Base-by-base conservation (phyloP, 2,888 invertebrate species). In the Labia minor region DNA sequence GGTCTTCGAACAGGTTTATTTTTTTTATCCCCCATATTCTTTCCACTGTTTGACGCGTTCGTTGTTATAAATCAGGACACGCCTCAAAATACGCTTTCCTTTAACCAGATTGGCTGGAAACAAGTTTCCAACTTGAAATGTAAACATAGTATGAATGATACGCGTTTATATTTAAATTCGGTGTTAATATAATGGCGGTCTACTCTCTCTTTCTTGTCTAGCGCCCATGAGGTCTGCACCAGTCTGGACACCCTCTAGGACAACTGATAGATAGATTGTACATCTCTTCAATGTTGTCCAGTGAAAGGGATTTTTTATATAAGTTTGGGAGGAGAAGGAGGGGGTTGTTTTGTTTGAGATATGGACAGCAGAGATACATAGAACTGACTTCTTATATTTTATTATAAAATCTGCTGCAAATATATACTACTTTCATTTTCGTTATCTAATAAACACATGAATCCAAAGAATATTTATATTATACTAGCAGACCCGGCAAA, bases 91-190 rank as follows among this genome's bases (percentile, higher is more conserved):
- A 49, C 8, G 14, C 6, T 49, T 49, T 49, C 49, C 49, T 49
- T 49, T 14, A 26, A 26, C 4, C 26, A 26, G 26, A 26, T 26
- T 26, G 26, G 26, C 26, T 26, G 26, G 26, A 26, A 26, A 26
- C 26, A 26, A 26, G 26, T 26, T 26, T 26, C 8, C 26, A 49
- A 49, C 49, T 49, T 14, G 49, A 49, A 49, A 49, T 49, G 49
- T 49, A 10, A 49, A 49, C 49, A 10, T 49, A 4, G 6, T 49
- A 49, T 49, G 49, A 49, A 14, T 49, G 49, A 49, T 49, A 49
- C 49, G 49, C 49, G 49, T 49, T 49, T 49, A 49, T 49, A 49
- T 49, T 49, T 49, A 49, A 49, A 49, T 49, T 49, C 49, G 49
- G 49, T 49, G 49, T 49, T 49, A 49, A 49, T 49, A 49, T 49